These are phyloP conservation scores for Axea sp. DNA, from an alignment of 2,888 invertebrate species.

Conservation along the genomic window DNA sequence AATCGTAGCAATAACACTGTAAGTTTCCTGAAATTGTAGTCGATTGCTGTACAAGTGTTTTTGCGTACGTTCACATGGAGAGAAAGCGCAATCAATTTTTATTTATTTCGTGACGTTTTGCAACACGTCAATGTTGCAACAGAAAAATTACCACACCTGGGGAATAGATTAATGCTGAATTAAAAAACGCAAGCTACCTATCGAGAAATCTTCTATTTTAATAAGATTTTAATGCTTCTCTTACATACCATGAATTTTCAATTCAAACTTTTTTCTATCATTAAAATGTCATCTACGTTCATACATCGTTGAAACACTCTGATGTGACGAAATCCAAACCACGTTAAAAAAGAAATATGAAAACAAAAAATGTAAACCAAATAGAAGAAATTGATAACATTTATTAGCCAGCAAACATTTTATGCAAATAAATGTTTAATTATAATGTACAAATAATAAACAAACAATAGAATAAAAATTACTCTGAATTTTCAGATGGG, in stretches of 20 bases:
- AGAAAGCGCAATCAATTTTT: conserved; percentile 45
- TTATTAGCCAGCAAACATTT: too few relatives aligned
- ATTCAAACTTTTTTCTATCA: too few relatives aligned
- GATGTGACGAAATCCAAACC: too few relatives aligned
- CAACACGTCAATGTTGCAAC: conserved; percentile 48
- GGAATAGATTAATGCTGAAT: conserved; percentile 13
- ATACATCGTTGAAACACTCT: too few relatives aligned
- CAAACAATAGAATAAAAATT: too few relatives aligned
- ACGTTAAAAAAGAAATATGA: too few relatives aligned
- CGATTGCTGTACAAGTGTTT: background rate
- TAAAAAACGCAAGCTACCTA: conserved; percentile 11
- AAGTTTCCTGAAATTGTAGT: conserved; percentile 27
- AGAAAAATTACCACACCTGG: conserved; percentile 44
- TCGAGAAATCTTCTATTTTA: conserved; percentile 17
- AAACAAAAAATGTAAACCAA: too few relatives aligned
- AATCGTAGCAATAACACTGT: conserved; percentile 4
- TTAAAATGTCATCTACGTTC: too few relatives aligned
- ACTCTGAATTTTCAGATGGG: conserved; percentile 82
- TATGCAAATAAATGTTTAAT: too few relatives aligned
- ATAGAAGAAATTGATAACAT: too few relatives aligned
- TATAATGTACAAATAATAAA: too few relatives aligned
- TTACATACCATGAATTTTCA: conserved; percentile 8
- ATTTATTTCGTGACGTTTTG: conserved; percentile 52
- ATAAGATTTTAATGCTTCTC: conserved; percentile 15
- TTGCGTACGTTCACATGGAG: background rate